A percentile compares a stretch with the other conserved stretches of the same genome.
These are phyloP conservation scores for Axinella damicornis DNA, from an alignment of 37 sponge, comb jelly and placozoan species.

Conservation along the genomic window DNA sequence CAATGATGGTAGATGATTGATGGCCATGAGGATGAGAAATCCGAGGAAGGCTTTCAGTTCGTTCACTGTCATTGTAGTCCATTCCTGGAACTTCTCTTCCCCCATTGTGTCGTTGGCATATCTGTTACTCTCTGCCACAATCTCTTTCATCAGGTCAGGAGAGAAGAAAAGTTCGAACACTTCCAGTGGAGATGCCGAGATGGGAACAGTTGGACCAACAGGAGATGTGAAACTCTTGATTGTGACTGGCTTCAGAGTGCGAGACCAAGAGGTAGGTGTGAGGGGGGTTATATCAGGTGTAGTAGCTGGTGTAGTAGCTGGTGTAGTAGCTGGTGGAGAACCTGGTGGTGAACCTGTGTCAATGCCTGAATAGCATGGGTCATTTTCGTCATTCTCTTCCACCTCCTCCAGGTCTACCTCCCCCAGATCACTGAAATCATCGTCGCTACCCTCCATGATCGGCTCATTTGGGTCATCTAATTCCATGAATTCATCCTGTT, in stretches of 20 bases:
- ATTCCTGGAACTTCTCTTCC: slow-evolving; percentile 1
- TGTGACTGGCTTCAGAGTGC: not conserved
- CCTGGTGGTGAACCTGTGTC: no score
- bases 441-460: slow-evolving; percentile 31
- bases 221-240: slow-evolving; percentile 17
- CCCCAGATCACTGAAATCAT: slow-evolving; percentile 13
- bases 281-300: no score
- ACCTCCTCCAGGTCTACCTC: not conserved
- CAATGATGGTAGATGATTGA: not conserved
- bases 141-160: slow-evolving; percentile 2
- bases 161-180: slow-evolving; percentile 33
- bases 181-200: not conserved
- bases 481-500: not conserved
- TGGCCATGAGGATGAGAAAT: slow-evolving; percentile 33
- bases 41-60: slow-evolving; percentile 37
- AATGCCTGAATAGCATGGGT: no score
- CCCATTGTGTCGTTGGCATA: slow-evolving; percentile 22
- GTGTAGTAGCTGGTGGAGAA: no score
- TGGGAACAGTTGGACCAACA: slow-evolving; percentile 27
- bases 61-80: not conserved
- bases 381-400: not conserved
- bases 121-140: slow-evolving; percentile 19
- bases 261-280: not conserved
- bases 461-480: slow-evolving; percentile 11
- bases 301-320: no score